These are phyloP conservation scores for Petrocephalus sullivani DNA, from an alignment of 2,797 vertebrate genomes.

Conservation along the genomic window DNA sequence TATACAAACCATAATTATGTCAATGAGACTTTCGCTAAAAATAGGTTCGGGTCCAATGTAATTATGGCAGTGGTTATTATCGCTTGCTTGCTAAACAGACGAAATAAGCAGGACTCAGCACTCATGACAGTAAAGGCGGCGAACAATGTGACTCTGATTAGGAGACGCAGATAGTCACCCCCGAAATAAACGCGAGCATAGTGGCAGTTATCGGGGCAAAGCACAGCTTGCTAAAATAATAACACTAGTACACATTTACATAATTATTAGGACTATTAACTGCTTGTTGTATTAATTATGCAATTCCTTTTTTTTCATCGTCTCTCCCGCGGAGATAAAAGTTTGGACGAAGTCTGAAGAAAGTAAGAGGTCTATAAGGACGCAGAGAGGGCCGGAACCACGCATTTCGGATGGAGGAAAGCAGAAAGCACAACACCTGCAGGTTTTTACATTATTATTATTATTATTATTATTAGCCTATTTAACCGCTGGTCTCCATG, in stretches of 20 bases:
- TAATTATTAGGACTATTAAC: not conserved
- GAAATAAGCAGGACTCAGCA: not conserved
- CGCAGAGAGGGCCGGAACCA: not conserved
- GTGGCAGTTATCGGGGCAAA: conserved; percentile 1
- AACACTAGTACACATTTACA: not conserved
- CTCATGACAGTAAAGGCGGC: not conserved
- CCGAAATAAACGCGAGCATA: not conserved
- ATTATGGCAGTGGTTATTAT: conserved; percentile 4
- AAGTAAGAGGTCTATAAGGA: not conserved
- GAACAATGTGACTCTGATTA: not conserved
- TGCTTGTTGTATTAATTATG: not conserved
- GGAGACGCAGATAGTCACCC: not conserved
- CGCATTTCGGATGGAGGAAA: not conserved
- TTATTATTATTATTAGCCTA: not conserved
- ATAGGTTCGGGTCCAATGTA: not conserved
- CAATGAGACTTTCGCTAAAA: conserved; percentile 7
- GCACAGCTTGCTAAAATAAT: not conserved
- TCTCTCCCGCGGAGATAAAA: not conserved
- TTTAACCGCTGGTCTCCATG: not conserved
- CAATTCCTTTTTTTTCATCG: not conserved
- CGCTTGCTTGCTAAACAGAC: not conserved
- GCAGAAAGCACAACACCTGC: not conserved
- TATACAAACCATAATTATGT: not conserved
- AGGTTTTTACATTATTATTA: not conserved
- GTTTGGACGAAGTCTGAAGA: not conserved